Base-by-base conservation (phyloP, 2,888 invertebrate genomes). In the Cryptocheilus praepositus region DNA sequence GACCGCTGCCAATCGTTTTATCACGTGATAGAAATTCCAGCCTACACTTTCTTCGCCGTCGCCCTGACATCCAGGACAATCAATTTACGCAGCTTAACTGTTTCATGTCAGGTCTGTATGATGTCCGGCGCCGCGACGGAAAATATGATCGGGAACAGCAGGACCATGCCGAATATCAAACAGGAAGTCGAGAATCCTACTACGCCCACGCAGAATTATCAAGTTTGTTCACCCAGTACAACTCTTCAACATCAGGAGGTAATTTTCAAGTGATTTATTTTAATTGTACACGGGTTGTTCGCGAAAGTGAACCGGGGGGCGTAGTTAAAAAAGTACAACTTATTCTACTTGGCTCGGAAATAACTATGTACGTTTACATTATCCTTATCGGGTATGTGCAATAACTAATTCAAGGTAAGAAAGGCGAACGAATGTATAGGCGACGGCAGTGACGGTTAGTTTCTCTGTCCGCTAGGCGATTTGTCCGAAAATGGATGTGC, bases 51-150 rank as follows among this genome's bases (percentile, higher is more conserved):
- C 13, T 11, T 36, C 36, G 36, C 36, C 8, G 11, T 11, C 36
- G 36, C 13, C 13, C 36, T 11, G 36, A 36, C 11, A 36, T 36
- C 36, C 36, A 11, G 36, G 36, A 4, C 36, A 36, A 36, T 36
- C 36, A 36, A 36, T 36, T 36, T 36, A 36, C 3, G 36, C 11
- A 36, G 36, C 36, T 11, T 7, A 11, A 11, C 8, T 36, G 36
- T 60, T 59, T 58, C 28, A 22, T 89, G 88, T 2, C 89, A 94
- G 94, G 93, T 93, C 87, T 93, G 93, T 85, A 93, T 94, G 93
- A 94, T 94, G 93, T 92, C 93, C 68, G 92, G 86, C 66, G 82
- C 79, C 65, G 74, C 83, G 36, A 81, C 84, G 63, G 88, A 88
- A 78, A 83, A 72, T 61, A 85, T 88, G 85, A 84, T 87, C 57